Evolutionary conservation across 64 coral and sea anemone species (phyloP).

Genomic region (Montipora foliosa): DNA sequence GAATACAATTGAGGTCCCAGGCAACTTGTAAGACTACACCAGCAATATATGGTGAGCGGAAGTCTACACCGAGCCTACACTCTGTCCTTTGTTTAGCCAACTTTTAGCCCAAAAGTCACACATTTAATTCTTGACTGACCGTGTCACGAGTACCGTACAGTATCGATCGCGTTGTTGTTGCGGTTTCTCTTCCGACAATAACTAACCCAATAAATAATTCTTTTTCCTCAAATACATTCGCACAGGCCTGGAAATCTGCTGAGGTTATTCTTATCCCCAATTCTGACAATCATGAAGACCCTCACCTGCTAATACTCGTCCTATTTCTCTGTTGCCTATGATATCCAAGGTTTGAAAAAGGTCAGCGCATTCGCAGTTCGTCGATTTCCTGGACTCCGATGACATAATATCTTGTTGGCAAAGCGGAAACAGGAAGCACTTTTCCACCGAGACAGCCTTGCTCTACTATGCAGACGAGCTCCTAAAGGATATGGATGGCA

Average conservation of each 20-base stretch:
- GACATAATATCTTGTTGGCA: constrained; percentile 24
- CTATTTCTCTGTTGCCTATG: constrained; percentile 52
- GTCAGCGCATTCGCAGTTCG: constrained; percentile 13
- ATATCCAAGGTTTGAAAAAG: constrained; percentile 42
- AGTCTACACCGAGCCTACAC: too few species aligned
- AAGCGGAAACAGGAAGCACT: constrained; percentile 53
- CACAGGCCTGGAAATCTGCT: constrained; percentile 53
- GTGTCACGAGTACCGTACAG: too few species aligned
- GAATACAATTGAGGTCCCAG: too few species aligned
- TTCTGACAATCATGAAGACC: constrained; percentile 13
- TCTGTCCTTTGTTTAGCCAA: too few species aligned
- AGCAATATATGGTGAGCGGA: too few species aligned
- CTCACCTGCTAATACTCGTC: not conserved
- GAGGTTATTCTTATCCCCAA: constrained; percentile 40
- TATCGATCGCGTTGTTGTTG: too few species aligned
- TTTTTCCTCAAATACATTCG: constrained; percentile 38
- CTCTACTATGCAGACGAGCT: constrained; percentile 30
- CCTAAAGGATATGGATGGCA: constrained; percentile 24
- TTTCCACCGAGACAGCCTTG: constrained; percentile 45
- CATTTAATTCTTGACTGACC: too few species aligned
- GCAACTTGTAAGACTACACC: too few species aligned
- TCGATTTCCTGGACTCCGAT: constrained; percentile 12
- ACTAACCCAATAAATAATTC: constrained; percentile 56
- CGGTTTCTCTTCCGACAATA: too few species aligned
- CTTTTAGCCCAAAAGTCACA: too few species aligned